phyloP scores from a whole-genome alignment of 1,140 invertebrate species.

The Oedothorax gibbosus region DNA sequence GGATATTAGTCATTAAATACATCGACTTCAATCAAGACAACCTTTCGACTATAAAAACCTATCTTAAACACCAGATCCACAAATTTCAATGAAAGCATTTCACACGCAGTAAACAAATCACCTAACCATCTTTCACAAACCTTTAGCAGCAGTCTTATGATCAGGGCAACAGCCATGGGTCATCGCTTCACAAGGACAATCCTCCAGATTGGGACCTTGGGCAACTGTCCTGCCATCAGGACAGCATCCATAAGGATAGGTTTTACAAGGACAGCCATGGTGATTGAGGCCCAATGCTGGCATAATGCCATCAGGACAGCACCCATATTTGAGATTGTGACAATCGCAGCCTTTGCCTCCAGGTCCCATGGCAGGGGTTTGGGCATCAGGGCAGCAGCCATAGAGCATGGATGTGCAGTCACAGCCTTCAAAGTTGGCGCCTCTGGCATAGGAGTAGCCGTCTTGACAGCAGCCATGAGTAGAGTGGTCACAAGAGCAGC shows the following conservation, averaged over 20 bases:
- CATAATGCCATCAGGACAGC: conserved; percentile 83
- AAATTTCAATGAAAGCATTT: too few species aligned
- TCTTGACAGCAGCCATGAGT: conserved; percentile 85
- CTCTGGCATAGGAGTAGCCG: conserved; percentile 74
- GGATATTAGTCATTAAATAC: too few species aligned
- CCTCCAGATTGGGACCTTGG: conserved; percentile 28
- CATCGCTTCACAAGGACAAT: conserved; percentile 53
- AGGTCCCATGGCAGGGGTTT: conserved; percentile 81
- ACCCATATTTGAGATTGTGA: conserved; percentile 80
- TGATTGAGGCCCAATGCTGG: conserved; percentile 72
- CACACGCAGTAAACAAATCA: too few species aligned
- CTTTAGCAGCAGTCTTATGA: conserved; percentile 80
- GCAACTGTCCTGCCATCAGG: conserved; percentile 77
- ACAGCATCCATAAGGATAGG: conserved; percentile 79
- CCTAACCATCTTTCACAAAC: too few species aligned
- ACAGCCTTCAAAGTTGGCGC: conserved; percentile 71
- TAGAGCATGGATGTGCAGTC: conserved; percentile 69
- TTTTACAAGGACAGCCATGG: conserved; percentile 43
- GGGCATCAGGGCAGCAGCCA: conserved; percentile 89
- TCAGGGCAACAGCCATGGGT: conserved; percentile 83
- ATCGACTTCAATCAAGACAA: too few species aligned
- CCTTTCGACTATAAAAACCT: too few species aligned
- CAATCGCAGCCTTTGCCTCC: conserved; percentile 67
- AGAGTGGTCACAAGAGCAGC: conserved; percentile 84
- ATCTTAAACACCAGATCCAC: conserved; percentile 70